Percentiles rank a stretch among this genome's conserved stretches.
These are phyloP conservation scores for Cheumatopsyche charites DNA, from an alignment of 1,140 invertebrate genomes.

Conservation along the genomic window DNA sequence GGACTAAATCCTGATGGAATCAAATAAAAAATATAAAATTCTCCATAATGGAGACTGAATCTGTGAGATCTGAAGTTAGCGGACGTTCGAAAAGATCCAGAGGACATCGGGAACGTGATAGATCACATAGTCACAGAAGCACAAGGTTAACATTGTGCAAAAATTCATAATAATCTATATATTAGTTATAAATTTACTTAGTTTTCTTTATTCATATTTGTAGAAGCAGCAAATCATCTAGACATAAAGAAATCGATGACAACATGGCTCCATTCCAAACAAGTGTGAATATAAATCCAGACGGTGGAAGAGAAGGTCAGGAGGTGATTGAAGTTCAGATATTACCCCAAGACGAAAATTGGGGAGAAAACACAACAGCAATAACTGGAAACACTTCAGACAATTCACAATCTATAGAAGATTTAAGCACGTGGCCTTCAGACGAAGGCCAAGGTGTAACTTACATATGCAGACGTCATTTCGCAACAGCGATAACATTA, in stretches of 20 bases:
- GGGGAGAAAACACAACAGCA: slow-evolving; percentile 97
- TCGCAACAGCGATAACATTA: slow-evolving; percentile 77
- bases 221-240: slow-evolving; percentile 60
- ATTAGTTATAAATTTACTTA: no score
- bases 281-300: slow-evolving; percentile 75
- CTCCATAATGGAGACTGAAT: slow-evolving; percentile 66
- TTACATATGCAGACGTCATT: slow-evolving; percentile 79
- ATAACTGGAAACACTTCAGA: slow-evolving; percentile 97
- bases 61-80: slow-evolving; percentile 67
- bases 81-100: slow-evolving; percentile 64
- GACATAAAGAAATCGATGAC: slow-evolving; percentile 56
- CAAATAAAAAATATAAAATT: slow-evolving; percentile 56
- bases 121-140: slow-evolving; percentile 63
- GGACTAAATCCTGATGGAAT: slow-evolving; percentile 60
- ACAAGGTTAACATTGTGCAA: slow-evolving; percentile 57
- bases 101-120: slow-evolving; percentile 62
- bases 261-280: slow-evolving; percentile 80
- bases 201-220: no score
- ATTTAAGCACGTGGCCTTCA: slow-evolving; percentile 79
- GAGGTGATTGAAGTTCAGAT: slow-evolving; percentile 93
- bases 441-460: slow-evolving; percentile 74
- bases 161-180: no score
- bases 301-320: slow-evolving; percentile 71
- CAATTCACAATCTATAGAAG: slow-evolving; percentile 90
- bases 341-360: slow-evolving; percentile 94